Evolutionary conservation across 2,113 vertebrate species (phyloP).

Genomic region (Anolis sagrei): DNA sequence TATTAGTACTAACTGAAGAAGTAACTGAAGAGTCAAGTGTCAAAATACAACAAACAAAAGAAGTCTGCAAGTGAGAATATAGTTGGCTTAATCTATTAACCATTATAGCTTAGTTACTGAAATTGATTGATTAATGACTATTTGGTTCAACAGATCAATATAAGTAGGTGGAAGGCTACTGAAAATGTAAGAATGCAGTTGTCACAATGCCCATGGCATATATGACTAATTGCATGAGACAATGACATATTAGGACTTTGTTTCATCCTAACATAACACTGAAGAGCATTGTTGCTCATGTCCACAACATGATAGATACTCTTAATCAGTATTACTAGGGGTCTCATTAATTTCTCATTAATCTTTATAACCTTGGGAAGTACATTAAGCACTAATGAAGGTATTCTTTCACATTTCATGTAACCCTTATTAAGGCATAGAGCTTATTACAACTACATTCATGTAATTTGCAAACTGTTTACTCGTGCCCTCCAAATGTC

Average conservation of each 20-base stretch:
- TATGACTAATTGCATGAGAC: constrained; percentile 69
- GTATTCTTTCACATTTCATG: constrained; percentile 46
- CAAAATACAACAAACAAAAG: neutral
- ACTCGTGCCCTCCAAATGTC: too few relatives aligned
- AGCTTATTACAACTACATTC: neutral
- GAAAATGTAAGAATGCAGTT: constrained; percentile 63
- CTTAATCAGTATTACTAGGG: constrained; percentile 73
- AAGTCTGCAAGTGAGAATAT: constrained; percentile 28
- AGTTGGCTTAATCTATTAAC: constrained; percentile 49
- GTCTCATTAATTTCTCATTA: constrained; percentile 81
- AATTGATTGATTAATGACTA: constrained; percentile 67
- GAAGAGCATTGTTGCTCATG: constrained; percentile 53
- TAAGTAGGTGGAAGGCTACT: constrained; percentile 43
- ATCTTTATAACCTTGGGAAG: constrained; percentile 79
- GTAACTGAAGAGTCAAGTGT: too few relatives aligned
- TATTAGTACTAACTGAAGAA: too few relatives aligned
- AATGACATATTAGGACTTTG: constrained; percentile 55
- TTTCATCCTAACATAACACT: constrained; percentile 60
- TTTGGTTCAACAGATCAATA: constrained; percentile 56
- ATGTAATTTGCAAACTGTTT: too few relatives aligned
- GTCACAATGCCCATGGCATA: constrained; percentile 54
- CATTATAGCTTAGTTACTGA: constrained; percentile 56
- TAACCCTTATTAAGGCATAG: constrained; percentile 45
- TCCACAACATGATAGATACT: constrained; percentile 75
- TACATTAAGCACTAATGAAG: constrained; percentile 73